phyloP scores from a whole-genome alignment of 2,113 vertebrate genomes.

The Dunckerocampus dactyliophorus region DNA sequence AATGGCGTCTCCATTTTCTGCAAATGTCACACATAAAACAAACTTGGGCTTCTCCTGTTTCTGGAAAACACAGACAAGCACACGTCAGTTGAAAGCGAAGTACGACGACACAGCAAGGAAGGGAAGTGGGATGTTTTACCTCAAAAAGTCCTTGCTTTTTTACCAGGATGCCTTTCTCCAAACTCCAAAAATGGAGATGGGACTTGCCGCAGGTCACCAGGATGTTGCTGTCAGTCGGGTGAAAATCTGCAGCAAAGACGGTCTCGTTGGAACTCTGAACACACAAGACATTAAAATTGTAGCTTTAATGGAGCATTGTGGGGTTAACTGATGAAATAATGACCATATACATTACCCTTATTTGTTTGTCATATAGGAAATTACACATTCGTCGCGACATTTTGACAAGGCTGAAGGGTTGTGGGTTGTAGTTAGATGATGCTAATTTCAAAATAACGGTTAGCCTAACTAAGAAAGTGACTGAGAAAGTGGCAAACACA shows the following conservation, averaged over 20 bases:
- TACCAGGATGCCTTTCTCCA: constrained; percentile 85
- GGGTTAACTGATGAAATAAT: not conserved
- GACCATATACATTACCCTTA: too few relatives aligned
- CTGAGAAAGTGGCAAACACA: not conserved
- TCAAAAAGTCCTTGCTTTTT: constrained; percentile 98
- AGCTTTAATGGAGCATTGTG: not conserved
- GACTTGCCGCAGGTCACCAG: constrained; percentile 97
- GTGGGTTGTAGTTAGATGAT: too few relatives aligned
- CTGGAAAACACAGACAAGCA: constrained; percentile 70
- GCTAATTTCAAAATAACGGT: too few relatives aligned
- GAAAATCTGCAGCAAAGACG: constrained; percentile 92
- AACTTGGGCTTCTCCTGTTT: constrained; percentile 99
- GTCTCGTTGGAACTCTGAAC: constrained; percentile 92
- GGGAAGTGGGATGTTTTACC: constrained; percentile 64
- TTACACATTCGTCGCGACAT: too few relatives aligned
- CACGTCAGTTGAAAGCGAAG: not conserved
- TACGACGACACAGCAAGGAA: not conserved
- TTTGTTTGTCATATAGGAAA: not conserved
- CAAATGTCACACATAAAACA: constrained; percentile 96
- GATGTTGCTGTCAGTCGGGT: constrained; percentile 91
- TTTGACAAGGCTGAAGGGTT: too few relatives aligned
- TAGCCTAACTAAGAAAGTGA: too few relatives aligned
- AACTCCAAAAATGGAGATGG: constrained; percentile 94
- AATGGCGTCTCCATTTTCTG: constrained; percentile 95
- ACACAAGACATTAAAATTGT: not conserved